Percentiles rank a stretch among this genome's conserved stretches.
phyloP scores from a whole-genome alignment of 2,113 vertebrate genomes.

The Eulemur rufifrons region DNA sequence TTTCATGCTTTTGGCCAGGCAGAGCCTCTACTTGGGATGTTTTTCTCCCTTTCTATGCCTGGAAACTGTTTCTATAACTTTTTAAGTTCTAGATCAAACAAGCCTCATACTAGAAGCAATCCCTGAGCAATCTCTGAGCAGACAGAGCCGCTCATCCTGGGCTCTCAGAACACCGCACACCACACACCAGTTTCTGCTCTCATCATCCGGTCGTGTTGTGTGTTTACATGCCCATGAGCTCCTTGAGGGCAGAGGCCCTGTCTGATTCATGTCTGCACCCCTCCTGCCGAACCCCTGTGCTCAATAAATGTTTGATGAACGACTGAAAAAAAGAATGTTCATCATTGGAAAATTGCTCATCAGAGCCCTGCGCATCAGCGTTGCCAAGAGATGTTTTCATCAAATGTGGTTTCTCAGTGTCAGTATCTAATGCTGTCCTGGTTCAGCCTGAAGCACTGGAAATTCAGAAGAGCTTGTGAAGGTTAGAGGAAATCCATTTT shows the following conservation, averaged over 20 bases:
- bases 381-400: conserved; percentile 65
- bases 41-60: not conserved
- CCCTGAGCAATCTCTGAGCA: not conserved
- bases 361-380: not conserved
- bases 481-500: conserved; percentile 59
- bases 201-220: not conserved
- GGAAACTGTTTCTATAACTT: not conserved
- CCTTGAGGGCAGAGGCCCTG: not conserved
- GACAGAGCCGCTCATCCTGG: accelerated
- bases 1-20: not conserved
- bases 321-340: conserved; percentile 61
- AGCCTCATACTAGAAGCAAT: not conserved
- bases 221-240: not conserved
- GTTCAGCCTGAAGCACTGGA: conserved; percentile 12
- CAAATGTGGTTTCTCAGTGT: not conserved
- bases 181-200: not conserved
- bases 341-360: conserved; percentile 60
- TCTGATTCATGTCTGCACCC: not conserved
- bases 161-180: not conserved
- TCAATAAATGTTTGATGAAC: conserved; percentile 68
- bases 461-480: conserved; percentile 43
- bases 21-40: not conserved
- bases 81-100: conserved; percentile 15
- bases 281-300: not conserved
- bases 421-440: not conserved